Percentiles rank a stretch among this genome's conserved stretches.
These are phyloP conservation scores for Trematomus loennbergii DNA, from an alignment of 2,113 vertebrate genomes.

Conservation along the genomic window DNA sequence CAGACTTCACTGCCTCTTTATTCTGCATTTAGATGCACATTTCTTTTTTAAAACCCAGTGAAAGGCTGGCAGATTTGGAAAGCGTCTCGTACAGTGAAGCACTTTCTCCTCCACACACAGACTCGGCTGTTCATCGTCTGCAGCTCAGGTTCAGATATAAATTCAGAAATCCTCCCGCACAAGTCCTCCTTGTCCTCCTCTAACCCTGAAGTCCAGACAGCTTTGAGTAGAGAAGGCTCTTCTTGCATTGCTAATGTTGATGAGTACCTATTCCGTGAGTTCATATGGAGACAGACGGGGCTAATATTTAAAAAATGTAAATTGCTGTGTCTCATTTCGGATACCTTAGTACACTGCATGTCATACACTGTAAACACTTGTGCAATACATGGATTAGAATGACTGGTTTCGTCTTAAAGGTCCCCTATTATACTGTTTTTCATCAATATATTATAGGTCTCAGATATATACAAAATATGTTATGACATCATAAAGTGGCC, in stretches of 20 bases:
- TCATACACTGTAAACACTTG: too few species aligned
- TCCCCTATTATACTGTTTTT: too few species aligned
- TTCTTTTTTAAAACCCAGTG: constrained; percentile 21
- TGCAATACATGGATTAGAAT: too few species aligned
- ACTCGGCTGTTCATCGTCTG: constrained; percentile 67
- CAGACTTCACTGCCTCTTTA: constrained; percentile 12
- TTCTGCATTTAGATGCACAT: constrained; percentile 51
- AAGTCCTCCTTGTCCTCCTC: constrained; percentile 72
- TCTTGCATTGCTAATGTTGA: constrained; percentile 55
- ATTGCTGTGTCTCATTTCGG: too few species aligned
- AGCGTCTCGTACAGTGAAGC: constrained; percentile 57
- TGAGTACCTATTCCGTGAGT: constrained; percentile 49
- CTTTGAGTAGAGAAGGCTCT: background rate
- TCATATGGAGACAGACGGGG: too few species aligned
- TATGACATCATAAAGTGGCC: too few species aligned
- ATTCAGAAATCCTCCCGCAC: constrained; percentile 62
- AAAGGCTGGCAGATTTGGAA: constrained; percentile 46
- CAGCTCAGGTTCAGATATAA: constrained; percentile 62
- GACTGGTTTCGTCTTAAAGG: too few species aligned
- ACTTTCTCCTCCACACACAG: constrained; percentile 68
- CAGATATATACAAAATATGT: too few species aligned
- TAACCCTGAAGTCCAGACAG: constrained; percentile 14
- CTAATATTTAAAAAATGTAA: too few species aligned
- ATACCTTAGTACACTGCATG: too few species aligned
- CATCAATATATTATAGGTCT: too few species aligned